Evolutionary conservation across 2,113 vertebrate genomes (phyloP), one percentile per base, ranked within the genome.

Genomic region (Chionis minor): DNA sequence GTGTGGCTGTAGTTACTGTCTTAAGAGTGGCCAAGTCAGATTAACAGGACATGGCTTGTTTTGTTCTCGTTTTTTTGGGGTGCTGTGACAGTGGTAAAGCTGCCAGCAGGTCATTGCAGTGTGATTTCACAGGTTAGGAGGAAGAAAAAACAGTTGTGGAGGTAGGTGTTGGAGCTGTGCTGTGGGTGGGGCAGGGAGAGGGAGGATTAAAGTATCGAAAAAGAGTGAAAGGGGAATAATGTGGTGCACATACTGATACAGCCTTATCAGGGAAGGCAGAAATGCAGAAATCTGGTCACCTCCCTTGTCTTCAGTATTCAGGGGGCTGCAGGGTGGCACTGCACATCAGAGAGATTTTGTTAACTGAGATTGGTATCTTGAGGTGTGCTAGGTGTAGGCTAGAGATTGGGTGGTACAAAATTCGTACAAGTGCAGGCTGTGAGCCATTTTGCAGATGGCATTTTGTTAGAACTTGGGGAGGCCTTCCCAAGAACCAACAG

Each of bases 371-470:
- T 24, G 23, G 12, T 56, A 12, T 40, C 38, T 42, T 44, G 58
- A 42, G 8, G 6, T 30, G 17, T 3, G 0, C 40, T 21, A 56
- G 18, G 6, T 84, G 51, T 44, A 51, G 21, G 11, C 28, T 58
- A 4, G 44, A 0, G 0, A 8, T 13, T 28, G 8, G 8, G 40
- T 44, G 32, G 21, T 74, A 18, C 19, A 44, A 6, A 55, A 38
- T 28, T 23, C 3, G 1, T 12, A 6, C 8, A 40, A 21, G 15
- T 30, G 33, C 24, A 24, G 44, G 7, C 33, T 63, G 27, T 71
- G 42, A 81, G 52, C 38, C 1, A 0, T 38, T 9, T 32, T 2
- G 9, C 55, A 28, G 27, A 2, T 28, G 17, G 20, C 8, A 12
- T 24, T 28, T 66, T 0, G 1, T 75, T 55, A 61, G 56, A 45